phyloP scores from a whole-genome alignment of 2,113 vertebrate species.

The Nerophis ophidion region DNA sequence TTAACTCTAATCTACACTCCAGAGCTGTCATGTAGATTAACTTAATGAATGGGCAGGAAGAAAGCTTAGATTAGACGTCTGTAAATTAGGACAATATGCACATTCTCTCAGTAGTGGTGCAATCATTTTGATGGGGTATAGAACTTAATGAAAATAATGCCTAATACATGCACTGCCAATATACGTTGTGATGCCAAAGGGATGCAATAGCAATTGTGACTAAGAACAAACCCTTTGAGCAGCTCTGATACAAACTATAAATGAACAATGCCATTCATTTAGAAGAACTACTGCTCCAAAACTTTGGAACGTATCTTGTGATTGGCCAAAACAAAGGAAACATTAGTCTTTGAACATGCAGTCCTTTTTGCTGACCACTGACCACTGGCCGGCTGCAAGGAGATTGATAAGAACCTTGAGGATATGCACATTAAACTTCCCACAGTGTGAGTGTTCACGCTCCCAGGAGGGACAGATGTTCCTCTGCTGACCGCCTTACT shows the following conservation, averaged over 20 bases:
- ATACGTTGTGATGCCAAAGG: too few species aligned
- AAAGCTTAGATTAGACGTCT: slow-evolving; percentile 59
- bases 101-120: slow-evolving; percentile 11
- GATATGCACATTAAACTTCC: slow-evolving; percentile 41
- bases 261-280: neutral
- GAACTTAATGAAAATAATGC: neutral
- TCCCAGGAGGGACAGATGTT: slow-evolving; percentile 79
- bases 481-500: slow-evolving; percentile 68
- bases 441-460: slow-evolving; percentile 34
- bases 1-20: slow-evolving; percentile 59
- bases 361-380: slow-evolving; percentile 14
- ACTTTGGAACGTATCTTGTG: slow-evolving; percentile 4
- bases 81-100: slow-evolving; percentile 55
- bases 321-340: neutral
- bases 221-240: slow-evolving; percentile 2
- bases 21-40: slow-evolving; percentile 55
- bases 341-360: slow-evolving; percentile 6
- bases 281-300: neutral
- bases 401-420: slow-evolving; percentile 41
- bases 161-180: too few species aligned
- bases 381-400: slow-evolving; percentile 19
- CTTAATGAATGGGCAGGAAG: slow-evolving; percentile 50
- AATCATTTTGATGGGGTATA: slow-evolving; percentile 8
- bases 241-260: neutral
- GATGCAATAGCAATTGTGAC: slow-evolving; percentile 7